Conservation (phyloP, 1,140 invertebrate genomes). For the Eubasilissa regina region DNA sequence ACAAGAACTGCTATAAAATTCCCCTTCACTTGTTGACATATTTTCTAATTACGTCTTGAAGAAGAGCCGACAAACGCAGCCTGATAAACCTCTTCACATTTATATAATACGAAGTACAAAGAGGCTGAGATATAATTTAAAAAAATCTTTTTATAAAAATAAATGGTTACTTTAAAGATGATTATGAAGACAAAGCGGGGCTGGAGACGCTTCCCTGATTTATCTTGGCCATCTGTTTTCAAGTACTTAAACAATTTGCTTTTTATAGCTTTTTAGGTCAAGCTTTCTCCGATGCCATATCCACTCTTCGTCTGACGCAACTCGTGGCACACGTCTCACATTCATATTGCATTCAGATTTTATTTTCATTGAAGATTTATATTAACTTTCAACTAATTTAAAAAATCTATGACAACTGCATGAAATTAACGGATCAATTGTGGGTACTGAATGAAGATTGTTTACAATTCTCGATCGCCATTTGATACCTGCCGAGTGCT, state of each 20-base stretch:
- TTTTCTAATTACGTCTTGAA: conserved; percentile 17
- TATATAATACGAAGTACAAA: background rate
- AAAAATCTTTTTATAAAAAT: conserved; percentile 1
- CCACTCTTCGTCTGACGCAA: background rate
- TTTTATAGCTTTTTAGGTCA: conserved; percentile 28
- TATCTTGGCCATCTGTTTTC: conserved; percentile 39
- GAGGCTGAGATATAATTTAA: background rate
- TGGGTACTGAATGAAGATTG: too few species aligned
- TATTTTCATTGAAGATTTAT: too few species aligned
- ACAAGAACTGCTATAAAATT: background rate
- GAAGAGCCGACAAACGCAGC: background rate
- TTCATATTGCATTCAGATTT: background rate
- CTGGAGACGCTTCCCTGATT: conserved; percentile 24
- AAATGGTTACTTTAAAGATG: conserved; percentile 8
- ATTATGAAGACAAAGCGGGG: conserved; percentile 37
- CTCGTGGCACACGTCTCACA: background rate
- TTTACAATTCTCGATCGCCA: too few species aligned
- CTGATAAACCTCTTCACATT: conserved; percentile 5
- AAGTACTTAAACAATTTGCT: conserved; percentile 29
- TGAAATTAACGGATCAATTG: too few species aligned
- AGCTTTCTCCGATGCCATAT: background rate
- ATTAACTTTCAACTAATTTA: too few species aligned
- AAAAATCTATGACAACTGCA: too few species aligned
- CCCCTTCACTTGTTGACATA: conserved; percentile 10
- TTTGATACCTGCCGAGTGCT: too few species aligned